phyloP scores from a whole-genome alignment of 2,797 vertebrate species.

The Silurus lanzhouensis region DNA sequence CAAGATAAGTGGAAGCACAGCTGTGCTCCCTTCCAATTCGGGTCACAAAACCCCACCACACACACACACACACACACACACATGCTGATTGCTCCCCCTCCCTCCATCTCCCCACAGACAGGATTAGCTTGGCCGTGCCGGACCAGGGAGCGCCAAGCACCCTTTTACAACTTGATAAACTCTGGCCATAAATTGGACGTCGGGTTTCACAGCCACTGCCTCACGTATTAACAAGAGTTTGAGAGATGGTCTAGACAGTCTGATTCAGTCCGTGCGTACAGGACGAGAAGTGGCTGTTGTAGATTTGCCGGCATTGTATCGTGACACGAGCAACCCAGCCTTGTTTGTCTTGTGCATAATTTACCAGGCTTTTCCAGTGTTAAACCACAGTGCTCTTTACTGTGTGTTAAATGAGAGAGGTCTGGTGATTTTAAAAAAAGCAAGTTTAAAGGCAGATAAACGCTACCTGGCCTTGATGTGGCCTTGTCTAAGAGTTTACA shows the following conservation, averaged over 20 bases:
- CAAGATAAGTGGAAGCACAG: constrained; percentile 23
- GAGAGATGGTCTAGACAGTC: constrained; percentile 35
- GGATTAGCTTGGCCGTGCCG: constrained; percentile 52
- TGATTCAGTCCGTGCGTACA: constrained; percentile 7
- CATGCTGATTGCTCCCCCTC: background rate
- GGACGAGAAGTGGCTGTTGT: background rate
- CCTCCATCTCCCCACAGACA: constrained; percentile 24
- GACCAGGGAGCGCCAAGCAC: constrained; percentile 48
- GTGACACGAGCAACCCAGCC: constrained; percentile 35
- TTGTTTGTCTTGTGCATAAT: constrained; percentile 56
- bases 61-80: too few relatives aligned
- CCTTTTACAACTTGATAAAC: constrained; percentile 60
- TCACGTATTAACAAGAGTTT: constrained; percentile 50
- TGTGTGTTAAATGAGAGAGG: constrained; percentile 47
- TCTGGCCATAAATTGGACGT: constrained; percentile 51
- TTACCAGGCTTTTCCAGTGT: constrained; percentile 36
- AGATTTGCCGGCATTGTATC: constrained; percentile 44
- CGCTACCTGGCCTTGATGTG: constrained; percentile 42
- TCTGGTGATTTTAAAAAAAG: constrained; percentile 15
- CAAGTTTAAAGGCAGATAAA: constrained; percentile 50
- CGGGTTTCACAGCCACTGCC: constrained; percentile 50
- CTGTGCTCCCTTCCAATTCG: constrained; percentile 24
- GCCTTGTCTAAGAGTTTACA: constrained; percentile 31
- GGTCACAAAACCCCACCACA: constrained; percentile 23
- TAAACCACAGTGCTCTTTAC: constrained; percentile 45